Percentiles rank a stretch among this genome's conserved stretches.
Evolutionary conservation across 2,888 invertebrate genomes (phyloP).

Genomic region (Rhagophthalmus giganteus): DNA sequence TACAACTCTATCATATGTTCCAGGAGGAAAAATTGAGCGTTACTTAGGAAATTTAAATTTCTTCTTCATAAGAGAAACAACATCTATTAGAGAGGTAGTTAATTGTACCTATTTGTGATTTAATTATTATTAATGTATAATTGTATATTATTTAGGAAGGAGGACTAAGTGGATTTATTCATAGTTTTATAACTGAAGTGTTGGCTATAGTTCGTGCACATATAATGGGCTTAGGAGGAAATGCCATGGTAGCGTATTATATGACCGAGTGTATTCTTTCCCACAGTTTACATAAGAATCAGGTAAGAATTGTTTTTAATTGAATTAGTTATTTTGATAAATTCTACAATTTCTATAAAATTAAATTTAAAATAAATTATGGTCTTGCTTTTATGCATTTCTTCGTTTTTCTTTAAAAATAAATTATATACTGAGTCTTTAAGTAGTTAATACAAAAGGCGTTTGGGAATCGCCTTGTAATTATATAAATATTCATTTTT

Average conservation of each 20-base stretch:
- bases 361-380: no score
- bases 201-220: slow-evolving; percentile 91
- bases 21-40: slow-evolving; percentile 75
- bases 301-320: slow-evolving; percentile 62
- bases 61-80: slow-evolving; percentile 94
- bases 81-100: slow-evolving; percentile 79
- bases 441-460: no score
- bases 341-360: no score
- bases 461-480: no score
- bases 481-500: no score
- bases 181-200: slow-evolving; percentile 91
- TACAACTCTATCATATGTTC: slow-evolving; percentile 78
- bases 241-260: slow-evolving; percentile 92
- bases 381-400: no score
- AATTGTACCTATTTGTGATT: slow-evolving; percentile 5
- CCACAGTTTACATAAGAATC: slow-evolving; percentile 95
- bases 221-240: slow-evolving; percentile 90
- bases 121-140: slow-evolving; percentile 10
- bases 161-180: slow-evolving; percentile 91
- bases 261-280: slow-evolving; percentile 89
- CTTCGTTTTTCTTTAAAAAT: no score
- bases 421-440: no score
- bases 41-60: slow-evolving; percentile 91
- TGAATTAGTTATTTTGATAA: not conserved
- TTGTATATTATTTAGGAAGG: slow-evolving; percentile 64